A percentile compares a stretch with the other conserved stretches of the same genome.
Conservation (phyloP, 2,888 invertebrate genomes). For the Dynastes maya region DNA sequence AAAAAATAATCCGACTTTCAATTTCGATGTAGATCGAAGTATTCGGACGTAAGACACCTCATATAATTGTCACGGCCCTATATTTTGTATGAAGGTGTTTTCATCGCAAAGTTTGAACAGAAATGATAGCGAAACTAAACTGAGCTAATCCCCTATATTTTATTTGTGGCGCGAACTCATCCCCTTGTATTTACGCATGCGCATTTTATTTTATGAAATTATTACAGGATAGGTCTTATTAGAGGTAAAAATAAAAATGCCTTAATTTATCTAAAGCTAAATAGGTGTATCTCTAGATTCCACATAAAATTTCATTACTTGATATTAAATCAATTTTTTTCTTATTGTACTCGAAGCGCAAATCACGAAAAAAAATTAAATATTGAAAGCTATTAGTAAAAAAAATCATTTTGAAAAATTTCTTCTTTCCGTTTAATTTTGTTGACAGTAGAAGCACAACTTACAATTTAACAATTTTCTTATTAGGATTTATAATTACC, state of each 20-base stretch:
- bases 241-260: no score
- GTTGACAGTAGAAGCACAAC: slow-evolving; percentile 22
- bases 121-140: slow-evolving; percentile 47
- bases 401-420: no score
- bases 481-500: background rate
- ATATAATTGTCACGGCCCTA: background rate
- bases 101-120: slow-evolving; percentile 42
- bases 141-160: slow-evolving; percentile 46
- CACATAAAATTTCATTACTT: no score
- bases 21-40: background rate
- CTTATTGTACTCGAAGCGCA: no score
- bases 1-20: slow-evolving; percentile 7
- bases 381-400: no score
- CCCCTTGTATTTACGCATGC: slow-evolving; percentile 41
- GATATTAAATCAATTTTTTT: no score
- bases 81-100: slow-evolving; percentile 20
- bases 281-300: no score
- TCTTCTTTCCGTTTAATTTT: background rate
- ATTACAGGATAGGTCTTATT: background rate
- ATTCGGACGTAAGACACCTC: background rate
- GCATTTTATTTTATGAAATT: slow-evolving; percentile 28
- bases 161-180: slow-evolving; percentile 50
- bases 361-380: no score
- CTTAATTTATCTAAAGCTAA: no score
- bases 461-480: slow-evolving; percentile 26